phyloP scores from a whole-genome alignment of 1,140 invertebrate species.

The Teleogryllus occipitalis region DNA sequence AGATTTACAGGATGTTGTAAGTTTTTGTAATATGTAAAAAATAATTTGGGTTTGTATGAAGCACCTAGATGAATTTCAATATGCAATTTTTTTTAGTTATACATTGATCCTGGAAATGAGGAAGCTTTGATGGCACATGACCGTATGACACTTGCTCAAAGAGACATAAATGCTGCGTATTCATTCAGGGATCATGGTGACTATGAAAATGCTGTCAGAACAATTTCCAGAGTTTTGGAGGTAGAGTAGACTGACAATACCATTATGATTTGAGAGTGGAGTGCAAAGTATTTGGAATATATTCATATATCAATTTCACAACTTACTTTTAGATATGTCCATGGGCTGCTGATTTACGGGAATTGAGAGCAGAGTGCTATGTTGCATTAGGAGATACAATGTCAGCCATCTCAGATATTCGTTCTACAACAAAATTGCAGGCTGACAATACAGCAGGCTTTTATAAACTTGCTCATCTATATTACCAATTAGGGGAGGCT shows the following conservation, averaged over 20 bases:
- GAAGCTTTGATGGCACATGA: conserved; percentile 51
- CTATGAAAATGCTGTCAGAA: conserved; percentile 56
- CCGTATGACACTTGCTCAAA: not conserved
- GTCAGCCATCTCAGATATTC: conserved; percentile 84
- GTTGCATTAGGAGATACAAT: conserved; percentile 69
- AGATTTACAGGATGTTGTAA: conserved; percentile 79
- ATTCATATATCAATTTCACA: too few relatives aligned
- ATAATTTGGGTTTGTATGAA: not conserved
- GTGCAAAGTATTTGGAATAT: too few relatives aligned
- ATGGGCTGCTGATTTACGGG: conserved; percentile 76
- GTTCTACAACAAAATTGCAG: conserved; percentile 79
- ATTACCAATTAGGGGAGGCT: conserved; percentile 87
- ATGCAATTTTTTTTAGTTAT: conserved; percentile 44
- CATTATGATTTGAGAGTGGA: not conserved
- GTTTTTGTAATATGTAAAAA: conserved; percentile 33
- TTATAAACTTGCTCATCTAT: conserved; percentile 69
- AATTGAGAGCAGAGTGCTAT: conserved; percentile 79
- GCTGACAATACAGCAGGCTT: conserved; percentile 88
- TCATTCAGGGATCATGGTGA: conserved; percentile 41
- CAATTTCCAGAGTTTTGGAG: conserved; percentile 70
- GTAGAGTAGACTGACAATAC: conserved; percentile 31
- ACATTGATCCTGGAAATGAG: conserved; percentile 64
- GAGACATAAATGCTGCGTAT: not conserved
- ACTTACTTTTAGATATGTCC: conserved; percentile 52
- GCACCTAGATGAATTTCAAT: not conserved